These are phyloP conservation scores for Gymnothorax reevesii DNA, from an alignment of 2,797 vertebrate genomes.

Conservation along the genomic window DNA sequence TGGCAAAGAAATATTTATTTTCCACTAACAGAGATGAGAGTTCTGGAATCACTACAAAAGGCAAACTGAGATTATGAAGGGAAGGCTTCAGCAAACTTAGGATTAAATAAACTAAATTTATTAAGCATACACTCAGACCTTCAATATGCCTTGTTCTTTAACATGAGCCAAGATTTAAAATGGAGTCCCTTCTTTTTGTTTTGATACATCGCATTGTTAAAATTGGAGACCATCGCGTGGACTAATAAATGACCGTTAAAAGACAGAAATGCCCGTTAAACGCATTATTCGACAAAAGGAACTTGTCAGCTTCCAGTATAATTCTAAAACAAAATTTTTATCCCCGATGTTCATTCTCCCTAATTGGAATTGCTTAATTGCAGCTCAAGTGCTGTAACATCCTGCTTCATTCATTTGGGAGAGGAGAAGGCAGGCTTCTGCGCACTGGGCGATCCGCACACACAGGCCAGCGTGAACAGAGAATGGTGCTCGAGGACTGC, in stretches of 20 bases:
- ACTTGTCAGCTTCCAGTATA: neutral
- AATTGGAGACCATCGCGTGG: neutral
- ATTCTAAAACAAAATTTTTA: neutral
- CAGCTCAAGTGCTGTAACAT: neutral
- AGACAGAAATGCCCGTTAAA: neutral
- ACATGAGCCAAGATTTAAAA: neutral
- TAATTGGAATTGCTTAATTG: neutral
- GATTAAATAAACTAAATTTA: neutral
- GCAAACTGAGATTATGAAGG: neutral
- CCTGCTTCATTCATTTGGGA: neutral
- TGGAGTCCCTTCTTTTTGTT: neutral
- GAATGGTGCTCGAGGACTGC: neutral
- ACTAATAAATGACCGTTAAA: neutral
- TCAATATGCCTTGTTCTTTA: neutral
- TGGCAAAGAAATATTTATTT: neutral
- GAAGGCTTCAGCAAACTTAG: neutral
- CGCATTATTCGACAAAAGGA: neutral
- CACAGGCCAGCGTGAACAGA: neutral
- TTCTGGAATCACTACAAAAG: too few species aligned
- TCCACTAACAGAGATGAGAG: neutral
- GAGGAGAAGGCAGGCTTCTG: neutral
- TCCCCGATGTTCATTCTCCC: neutral
- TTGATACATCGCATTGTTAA: neutral
- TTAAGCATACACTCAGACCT: neutral
- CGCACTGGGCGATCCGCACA: neutral